Evolutionary conservation across 2,888 invertebrate genomes (phyloP), one percentile per base, ranked within the genome.

Genomic region (Ochropleura plecta): DNA sequence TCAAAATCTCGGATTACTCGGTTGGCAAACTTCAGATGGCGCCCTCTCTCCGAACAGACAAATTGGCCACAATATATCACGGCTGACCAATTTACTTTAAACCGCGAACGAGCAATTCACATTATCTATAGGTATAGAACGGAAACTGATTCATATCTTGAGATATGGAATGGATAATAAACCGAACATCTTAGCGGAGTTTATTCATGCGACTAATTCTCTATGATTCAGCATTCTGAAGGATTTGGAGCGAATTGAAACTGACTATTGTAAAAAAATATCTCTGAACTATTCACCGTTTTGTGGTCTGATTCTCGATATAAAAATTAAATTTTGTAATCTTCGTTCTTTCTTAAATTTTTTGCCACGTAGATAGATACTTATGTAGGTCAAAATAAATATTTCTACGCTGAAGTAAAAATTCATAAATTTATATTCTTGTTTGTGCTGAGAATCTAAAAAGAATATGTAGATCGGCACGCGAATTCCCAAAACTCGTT

Each of bases 191-290:
- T 83, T 68, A 81, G 75, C 64, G 73, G 73, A 79, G 84, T 81
- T 79, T 80, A 84, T 72, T 85, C 87, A 86, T 75, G 84, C 81
- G 87, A 66, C 78, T 85, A 84, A 88, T 79, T 83, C 79, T 84
- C 74, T 83, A 86, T 80, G 87, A 87, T 88, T 88, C 78, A 79
- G 79, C 84, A 88, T 87, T 86, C 76, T 83, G 83, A 69, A 75
- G 79, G 84, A 82, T 81, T 76, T 82, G 78, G 70, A 74, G 76
- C 55, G 60, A 68, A 74, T 74, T 81, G 64, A n/a, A 62, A 66
- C 42, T 42, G 75, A 59, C 74, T 69, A 65, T 55, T 75, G 65
- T 60, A 80, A 76, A 78, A n/a, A 81, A 48, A 69, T 46, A 44
- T 69, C 44, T 59, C 44, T 42, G 72, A 73, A 67, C 55, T 53